Evolutionary conservation across 2,113 vertebrate species (phyloP).

Genomic region (Rhea americana): DNA sequence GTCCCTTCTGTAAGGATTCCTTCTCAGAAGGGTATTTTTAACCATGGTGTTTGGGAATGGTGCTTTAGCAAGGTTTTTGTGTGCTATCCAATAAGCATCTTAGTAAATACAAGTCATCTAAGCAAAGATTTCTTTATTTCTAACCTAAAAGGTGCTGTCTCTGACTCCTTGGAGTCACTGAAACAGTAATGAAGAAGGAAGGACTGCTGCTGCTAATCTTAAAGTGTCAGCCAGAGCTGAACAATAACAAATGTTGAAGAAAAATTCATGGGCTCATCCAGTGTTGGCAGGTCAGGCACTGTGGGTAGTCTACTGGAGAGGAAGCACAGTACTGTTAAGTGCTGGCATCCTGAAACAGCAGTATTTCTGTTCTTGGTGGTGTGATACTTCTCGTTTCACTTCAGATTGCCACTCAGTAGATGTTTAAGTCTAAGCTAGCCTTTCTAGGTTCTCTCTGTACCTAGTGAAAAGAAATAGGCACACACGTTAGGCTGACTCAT

Average conservation of each 20-base stretch:
- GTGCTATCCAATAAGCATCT: not conserved
- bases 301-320: not conserved
- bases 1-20: no score
- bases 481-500: not conserved
- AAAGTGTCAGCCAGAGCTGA: not conserved
- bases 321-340: not conserved
- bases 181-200: not conserved
- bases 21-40: not conserved
- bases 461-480: not conserved
- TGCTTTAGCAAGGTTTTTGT: not conserved
- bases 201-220: not conserved
- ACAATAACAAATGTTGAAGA: not conserved
- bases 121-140: not conserved
- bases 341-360: not conserved
- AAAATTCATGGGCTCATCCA: not conserved
- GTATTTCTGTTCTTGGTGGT: not conserved
- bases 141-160: not conserved
- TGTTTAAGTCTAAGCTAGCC: not conserved
- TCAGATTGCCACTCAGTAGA: not conserved
- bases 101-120: not conserved
- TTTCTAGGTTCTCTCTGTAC: not conserved
- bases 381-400: not conserved
- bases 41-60: not conserved
- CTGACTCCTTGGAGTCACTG: not conserved
- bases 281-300: not conserved